Evolutionary conservation across 53 echinoderm and acorn worm species (phyloP), one percentile per base, ranked within the genome.

Genomic region (Stichopus horrens): DNA sequence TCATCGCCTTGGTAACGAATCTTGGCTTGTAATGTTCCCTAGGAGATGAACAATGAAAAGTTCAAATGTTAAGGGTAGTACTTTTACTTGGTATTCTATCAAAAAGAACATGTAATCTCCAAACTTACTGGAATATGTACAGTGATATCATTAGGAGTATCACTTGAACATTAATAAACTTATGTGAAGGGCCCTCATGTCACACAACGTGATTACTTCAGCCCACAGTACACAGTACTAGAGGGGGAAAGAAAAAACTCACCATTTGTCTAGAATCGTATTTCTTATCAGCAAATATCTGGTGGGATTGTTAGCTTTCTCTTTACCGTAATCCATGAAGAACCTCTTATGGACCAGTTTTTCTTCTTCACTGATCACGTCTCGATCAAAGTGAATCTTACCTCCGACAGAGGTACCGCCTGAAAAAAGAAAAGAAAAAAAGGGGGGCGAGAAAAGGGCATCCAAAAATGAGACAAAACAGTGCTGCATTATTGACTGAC

Each of bases 1-100:
- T 89, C 8, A 90, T 14, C 6, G 91, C 86, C 60, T 95, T 95
- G 86, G 90, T 97, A 88, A 97, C 68, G 57, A 94, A 97, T 10
- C 80, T 82, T 16, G 95, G 97, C 77, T 94, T 97, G 57, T 37
- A 58, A 57, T 21, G 21, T 57, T 83, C 58, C 84, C 84, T 83
- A 5, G 10, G 16, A 76, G n/a, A 51, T 7, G 22, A 19, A 76
- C 11, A 0, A 82, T 37, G 14, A 13, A 14, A 77, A 53, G 71
- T 1, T 13, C 55, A 51, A 37, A 2, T 37, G 37, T 37, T 37
- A 37, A 37, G 37, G 37, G 37, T 37, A 1, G 37, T 37, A 37
- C 37, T 37, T 37, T 37, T 37, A 37, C 37, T 37, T 37, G 37
- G 37, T 37, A 37, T 2, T 37, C 37, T 37, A 1, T 37, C 0